Base-by-base conservation (phyloP, 2,888 invertebrate genomes). In the Stenodera caucasica region DNA sequence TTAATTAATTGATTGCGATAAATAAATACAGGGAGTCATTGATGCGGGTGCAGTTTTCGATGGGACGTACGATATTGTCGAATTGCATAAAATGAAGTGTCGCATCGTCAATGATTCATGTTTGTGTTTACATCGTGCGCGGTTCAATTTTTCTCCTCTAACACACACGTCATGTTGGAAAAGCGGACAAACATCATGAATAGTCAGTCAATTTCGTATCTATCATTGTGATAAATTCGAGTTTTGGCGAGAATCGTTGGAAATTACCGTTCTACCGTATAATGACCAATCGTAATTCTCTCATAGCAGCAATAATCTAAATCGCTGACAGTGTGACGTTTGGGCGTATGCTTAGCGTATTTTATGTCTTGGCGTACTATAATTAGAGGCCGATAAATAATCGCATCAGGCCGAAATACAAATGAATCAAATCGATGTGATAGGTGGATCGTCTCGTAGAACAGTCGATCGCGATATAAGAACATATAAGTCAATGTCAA, bases 351-450 rank as follows among this genome's bases (percentile, higher is more conserved):
- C 60, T 61, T 55, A 40, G 63, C 64, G 70, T 72, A 65, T 72
- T 74, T 74, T 74, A 74, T 74, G 71, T 72, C 70, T 68, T 65
- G 61, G 68, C 67, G 70, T 68, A 67, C 73, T 72, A 70, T 74
- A 73, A 74, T 74, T 74, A 74, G 71, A 68, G 73, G 68, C 67
- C 72, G 68, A 74, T 74, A 74, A 74, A 74, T 74, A 72, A 72
- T 72, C 69, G 66, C 68, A 68, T 72, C 72, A 67, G 68, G 60
- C 62, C 68, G 70, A 66, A 67, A 63, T 65, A 70, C 65, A 68
- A 71, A 73, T 73, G 71, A 73, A 73, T 73, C 73, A 72, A 71
- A 67, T 57, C 64, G 57, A 63, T 57, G 58, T 61, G 63, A 62
- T 57, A 53, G 63, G 57, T 40, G 18, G 15, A 40, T 18, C 37